These are phyloP conservation scores for Hemichromis elongatus DNA, from an alignment of 2,113 vertebrate genomes.

Conservation along the genomic window DNA sequence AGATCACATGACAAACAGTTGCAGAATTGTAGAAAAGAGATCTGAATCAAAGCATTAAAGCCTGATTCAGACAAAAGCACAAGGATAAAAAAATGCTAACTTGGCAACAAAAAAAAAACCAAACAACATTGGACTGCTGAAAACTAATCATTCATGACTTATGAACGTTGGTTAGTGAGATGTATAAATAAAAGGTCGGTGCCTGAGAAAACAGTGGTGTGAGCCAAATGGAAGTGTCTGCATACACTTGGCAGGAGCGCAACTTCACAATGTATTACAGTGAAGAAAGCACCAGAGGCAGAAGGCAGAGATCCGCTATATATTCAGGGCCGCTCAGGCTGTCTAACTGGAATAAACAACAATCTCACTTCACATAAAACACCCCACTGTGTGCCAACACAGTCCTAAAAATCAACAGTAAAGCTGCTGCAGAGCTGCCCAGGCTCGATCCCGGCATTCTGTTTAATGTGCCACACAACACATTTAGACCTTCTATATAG, in stretches of 20 bases:
- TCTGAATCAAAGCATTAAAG: background rate
- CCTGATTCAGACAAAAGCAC: background rate
- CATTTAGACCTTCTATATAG: background rate
- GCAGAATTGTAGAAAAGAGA: background rate
- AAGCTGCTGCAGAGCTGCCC: background rate
- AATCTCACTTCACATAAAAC: constrained; percentile 31
- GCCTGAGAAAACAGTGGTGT: background rate
- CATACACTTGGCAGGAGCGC: background rate
- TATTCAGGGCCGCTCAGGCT: background rate
- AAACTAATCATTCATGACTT: background rate
- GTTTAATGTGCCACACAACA: background rate
- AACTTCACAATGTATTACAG: background rate
- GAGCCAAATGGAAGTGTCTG: background rate
- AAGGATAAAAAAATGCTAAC: background rate
- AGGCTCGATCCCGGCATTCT: background rate
- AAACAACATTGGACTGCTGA: background rate
- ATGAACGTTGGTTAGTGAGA: background rate
- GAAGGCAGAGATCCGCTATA: background rate
- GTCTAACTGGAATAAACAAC: constrained; percentile 15
- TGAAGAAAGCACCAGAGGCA: background rate
- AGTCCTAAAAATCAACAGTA: background rate
- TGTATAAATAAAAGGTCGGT: background rate
- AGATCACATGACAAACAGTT: background rate
- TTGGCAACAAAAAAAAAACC: background rate
- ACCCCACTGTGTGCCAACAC: background rate